Evolutionary conservation across 1,140 invertebrate genomes (phyloP), one percentile per base, ranked within the genome.

Genomic region (Drosophila lowei): DNA sequence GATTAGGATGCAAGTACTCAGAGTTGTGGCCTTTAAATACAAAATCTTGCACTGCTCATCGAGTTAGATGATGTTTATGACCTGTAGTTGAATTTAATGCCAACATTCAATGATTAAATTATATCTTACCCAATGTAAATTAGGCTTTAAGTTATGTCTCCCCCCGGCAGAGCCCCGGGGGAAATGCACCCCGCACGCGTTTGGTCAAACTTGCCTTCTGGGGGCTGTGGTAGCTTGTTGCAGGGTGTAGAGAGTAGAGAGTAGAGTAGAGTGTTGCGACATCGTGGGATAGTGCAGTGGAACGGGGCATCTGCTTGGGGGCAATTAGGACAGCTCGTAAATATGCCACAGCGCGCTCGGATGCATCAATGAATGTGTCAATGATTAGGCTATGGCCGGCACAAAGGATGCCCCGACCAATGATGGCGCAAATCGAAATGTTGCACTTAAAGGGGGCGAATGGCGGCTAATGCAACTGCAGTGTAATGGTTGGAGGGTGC

Each of bases 311-410:
- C 61, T 75, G 70, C 60, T 60, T 50, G 42, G 41, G 64, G 57
- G 38, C 72, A 76, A 70, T 77, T 76, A 70, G 65, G 65, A 52
- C 49, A 46, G 62, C 72, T 79, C 79, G 72, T 79, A 78, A 84
- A 83, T 83, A 84, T 72, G 80, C 66, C 79, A 75, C 44, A 68
- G 47, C 61, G 62, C 43, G 65, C 65, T 62, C 47, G 59, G 44
- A 79, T 88, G 84, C 72, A 83, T 83, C 84, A 88, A 88, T 88
- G 75, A 71, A 88, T 88, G 77, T 86, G 83, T 79, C 83, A 88
- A 89, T 88, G 83, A 88, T 88, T 81, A 83, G 83, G 57, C 71
- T 38, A 34, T 34, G 62, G 50, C 53, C 57, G 38, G 34, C 18
- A 41, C 50, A 38, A 43, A 44, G 55, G 53, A 75, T 72, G 62